These are phyloP conservation scores for Acrocera orbiculus DNA, from an alignment of 2,888 invertebrate genomes.

Conservation along the genomic window DNA sequence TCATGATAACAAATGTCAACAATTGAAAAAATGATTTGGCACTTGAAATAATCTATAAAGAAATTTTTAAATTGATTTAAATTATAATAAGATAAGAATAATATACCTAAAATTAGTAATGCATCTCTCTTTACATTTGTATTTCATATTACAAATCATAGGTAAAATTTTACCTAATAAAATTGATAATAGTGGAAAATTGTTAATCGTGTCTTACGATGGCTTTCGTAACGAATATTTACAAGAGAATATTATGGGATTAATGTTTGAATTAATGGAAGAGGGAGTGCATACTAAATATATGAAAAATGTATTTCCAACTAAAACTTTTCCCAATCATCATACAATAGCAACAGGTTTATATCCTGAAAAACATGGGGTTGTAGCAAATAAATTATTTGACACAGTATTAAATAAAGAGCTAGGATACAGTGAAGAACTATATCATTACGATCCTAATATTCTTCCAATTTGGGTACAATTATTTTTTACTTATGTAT, in stretches of 20 bases:
- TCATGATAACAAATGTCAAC: no score
- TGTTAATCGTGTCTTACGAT: constrained; percentile 33
- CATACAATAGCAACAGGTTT: constrained; percentile 52
- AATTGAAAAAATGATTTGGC: no score
- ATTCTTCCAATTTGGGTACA: constrained; percentile 44
- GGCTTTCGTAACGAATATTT: constrained; percentile 53
- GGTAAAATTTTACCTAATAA: no score
- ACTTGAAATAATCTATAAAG: no score
- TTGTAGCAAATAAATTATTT: constrained; percentile 43
- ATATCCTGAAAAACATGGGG: constrained; percentile 49
- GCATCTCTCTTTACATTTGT: no score
- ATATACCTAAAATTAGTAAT: no score
- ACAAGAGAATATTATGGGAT: constrained; percentile 37
- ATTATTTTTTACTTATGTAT: no score
- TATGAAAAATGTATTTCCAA: constrained; percentile 44
- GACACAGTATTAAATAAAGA: constrained; percentile 35
- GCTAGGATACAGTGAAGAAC: constrained; percentile 24
- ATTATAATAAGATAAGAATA: no score
- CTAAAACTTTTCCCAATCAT: constrained; percentile 61
- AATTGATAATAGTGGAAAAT: not conserved
- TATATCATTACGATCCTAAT: constrained; percentile 38
- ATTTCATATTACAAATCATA: no score
- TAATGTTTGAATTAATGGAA: constrained; percentile 36
- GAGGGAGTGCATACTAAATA: constrained; percentile 40
- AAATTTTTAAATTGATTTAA: no score